A percentile compares a stretch with the other conserved stretches of the same genome.
These are phyloP conservation scores for Diachasma alloeum DNA, from an alignment of 1,140 invertebrate genomes.

Conservation along the genomic window DNA sequence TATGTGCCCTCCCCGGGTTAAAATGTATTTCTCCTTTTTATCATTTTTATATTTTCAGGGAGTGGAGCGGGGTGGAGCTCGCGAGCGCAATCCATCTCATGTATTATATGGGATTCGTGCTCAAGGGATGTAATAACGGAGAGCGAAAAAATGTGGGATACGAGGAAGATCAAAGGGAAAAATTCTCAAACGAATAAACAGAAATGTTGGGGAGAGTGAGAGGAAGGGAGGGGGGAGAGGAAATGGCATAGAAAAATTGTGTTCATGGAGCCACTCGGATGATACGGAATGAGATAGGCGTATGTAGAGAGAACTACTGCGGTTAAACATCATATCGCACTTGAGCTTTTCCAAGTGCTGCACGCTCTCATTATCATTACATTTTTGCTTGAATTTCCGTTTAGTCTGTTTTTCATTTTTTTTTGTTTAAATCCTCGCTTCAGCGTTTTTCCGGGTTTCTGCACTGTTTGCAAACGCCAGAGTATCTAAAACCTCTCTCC, in stretches of 20 bases:
- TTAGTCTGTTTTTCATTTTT: background rate
- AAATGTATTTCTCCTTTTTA: background rate
- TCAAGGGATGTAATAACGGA: background rate
- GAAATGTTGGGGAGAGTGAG: background rate
- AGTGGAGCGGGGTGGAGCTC: background rate
- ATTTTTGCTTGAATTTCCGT: background rate
- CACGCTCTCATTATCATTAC: background rate
- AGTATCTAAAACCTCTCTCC: background rate
- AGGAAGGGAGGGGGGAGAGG: too few species aligned
- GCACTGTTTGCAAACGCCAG: background rate
- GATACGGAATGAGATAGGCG: background rate
- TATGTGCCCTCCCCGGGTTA: background rate
- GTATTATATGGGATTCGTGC: slow-evolving; percentile 1
- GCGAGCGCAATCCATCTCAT: background rate
- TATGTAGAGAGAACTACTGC: background rate
- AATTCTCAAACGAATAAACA: background rate
- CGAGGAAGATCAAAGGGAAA: slow-evolving; percentile 5
- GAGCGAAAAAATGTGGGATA: background rate
- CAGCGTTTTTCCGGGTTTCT: background rate
- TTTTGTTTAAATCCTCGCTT: background rate
- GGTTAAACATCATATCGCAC: background rate
- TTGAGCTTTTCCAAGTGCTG: background rate
- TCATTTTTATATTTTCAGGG: background rate
- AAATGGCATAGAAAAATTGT: background rate
- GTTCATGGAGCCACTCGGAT: background rate